Percentiles rank a stretch among this genome's conserved stretches.
Conservation (phyloP, 2,797 vertebrate species). For the Varecia variegata region DNA sequence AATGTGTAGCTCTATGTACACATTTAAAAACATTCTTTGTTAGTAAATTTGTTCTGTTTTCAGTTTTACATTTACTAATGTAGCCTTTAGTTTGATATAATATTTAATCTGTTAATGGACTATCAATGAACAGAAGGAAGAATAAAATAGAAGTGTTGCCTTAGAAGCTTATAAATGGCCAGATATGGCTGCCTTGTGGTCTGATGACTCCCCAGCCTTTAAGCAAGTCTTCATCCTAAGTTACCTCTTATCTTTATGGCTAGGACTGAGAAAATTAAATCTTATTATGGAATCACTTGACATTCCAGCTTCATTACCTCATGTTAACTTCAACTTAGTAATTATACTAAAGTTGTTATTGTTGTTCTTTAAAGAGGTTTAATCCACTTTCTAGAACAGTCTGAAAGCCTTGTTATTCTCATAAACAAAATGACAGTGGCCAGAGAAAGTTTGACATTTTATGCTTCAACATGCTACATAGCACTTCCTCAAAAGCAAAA, state of each 20-base stretch:
- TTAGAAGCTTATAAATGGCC: not conserved
- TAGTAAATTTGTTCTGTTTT: constrained; percentile 38
- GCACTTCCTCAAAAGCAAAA: constrained; percentile 40
- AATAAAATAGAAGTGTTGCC: not conserved
- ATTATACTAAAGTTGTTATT: not conserved
- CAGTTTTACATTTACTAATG: not conserved
- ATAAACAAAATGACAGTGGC: constrained; percentile 14
- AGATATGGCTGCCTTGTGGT: not conserved
- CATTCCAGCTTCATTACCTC: not conserved
- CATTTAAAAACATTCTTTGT: constrained; percentile 33
- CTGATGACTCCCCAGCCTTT: not conserved
- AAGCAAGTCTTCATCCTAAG: not conserved
- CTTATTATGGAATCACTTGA: not conserved
- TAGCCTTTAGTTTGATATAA: constrained; percentile 9
- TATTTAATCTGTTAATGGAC: constrained; percentile 12
- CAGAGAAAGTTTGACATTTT: constrained; percentile 40
- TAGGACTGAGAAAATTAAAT: not conserved
- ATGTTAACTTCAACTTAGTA: not conserved
- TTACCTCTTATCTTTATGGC: not conserved
- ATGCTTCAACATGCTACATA: not conserved
- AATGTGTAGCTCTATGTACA: not conserved
- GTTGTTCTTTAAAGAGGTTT: constrained; percentile 24
- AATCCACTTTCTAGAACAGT: not conserved
- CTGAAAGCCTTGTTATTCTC: constrained; percentile 29
- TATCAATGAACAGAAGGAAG: not conserved